These are phyloP conservation scores for Lophotriccus pileatus DNA, from an alignment of 2,797 vertebrate genomes.

Conservation along the genomic window DNA sequence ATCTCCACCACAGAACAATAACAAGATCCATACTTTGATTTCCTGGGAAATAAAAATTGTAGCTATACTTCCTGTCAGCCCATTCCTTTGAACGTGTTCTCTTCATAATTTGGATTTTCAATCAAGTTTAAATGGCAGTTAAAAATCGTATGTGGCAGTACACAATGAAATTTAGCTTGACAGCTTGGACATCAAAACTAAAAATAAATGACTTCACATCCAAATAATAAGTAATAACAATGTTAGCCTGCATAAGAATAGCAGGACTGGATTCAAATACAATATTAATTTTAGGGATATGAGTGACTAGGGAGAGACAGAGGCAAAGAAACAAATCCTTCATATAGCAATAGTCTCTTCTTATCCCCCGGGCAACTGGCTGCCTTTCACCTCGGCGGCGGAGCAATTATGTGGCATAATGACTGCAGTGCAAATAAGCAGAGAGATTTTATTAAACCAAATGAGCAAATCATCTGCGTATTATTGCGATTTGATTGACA, in stretches of 20 bases:
- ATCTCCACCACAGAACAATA: constrained; percentile 44
- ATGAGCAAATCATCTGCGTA: constrained; percentile 98
- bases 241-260: constrained; percentile 96
- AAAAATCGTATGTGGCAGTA: constrained; percentile 90
- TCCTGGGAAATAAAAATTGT: constrained; percentile 81
- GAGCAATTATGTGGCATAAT: constrained; percentile 98
- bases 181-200: constrained; percentile 87
- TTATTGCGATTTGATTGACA: constrained; percentile 99
- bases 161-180: constrained; percentile 89
- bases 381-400: constrained; percentile 89
- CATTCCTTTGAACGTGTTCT: constrained; percentile 81
- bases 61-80: constrained; percentile 75
- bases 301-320: constrained; percentile 91
- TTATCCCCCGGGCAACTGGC: constrained; percentile 94
- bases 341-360: constrained; percentile 92
- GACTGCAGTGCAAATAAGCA: constrained; percentile 98
- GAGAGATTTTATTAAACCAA: constrained; percentile 99
- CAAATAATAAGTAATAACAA: constrained; percentile 99
- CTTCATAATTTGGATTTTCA: constrained; percentile 84
- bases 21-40: constrained; percentile 79
- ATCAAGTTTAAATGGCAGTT: constrained; percentile 94
- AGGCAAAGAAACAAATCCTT: constrained; percentile 87
- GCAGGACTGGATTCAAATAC: constrained; percentile 92
- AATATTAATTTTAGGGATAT: constrained; percentile 98
- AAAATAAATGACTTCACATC: constrained; percentile 94